These are phyloP conservation scores for Neelides folsomi DNA, from an alignment of 2,888 invertebrate species.

Conservation along the genomic window DNA sequence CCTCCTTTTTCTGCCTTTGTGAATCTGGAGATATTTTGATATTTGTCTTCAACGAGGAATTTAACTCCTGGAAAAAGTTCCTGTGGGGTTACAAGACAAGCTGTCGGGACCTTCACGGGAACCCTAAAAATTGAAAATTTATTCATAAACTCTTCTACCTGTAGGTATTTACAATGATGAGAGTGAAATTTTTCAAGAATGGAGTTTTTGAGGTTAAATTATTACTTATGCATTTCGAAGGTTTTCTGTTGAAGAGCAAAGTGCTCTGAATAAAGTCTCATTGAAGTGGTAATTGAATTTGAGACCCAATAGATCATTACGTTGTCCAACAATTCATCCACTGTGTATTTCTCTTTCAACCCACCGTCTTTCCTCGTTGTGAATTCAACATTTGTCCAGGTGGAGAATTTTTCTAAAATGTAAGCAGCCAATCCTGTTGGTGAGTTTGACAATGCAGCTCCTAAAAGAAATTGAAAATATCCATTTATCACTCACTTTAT, in stretches of 20 bases:
- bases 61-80: conserved; percentile 52
- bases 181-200: too few relatives aligned
- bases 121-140: conserved; percentile 43
- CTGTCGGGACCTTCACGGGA: conserved; percentile 55
- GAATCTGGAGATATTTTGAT: conserved; percentile 53
- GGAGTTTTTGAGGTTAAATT: too few relatives aligned
- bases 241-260: conserved; percentile 11
- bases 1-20: conserved; percentile 57
- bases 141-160: too few relatives aligned
- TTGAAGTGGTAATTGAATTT: conserved; percentile 40
- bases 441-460: conserved; percentile 41
- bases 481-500: too few relatives aligned
- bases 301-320: conserved; percentile 46
- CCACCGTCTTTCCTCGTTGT: conserved; percentile 50
- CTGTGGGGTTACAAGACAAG: conserved; percentile 57
- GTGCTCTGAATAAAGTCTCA: conserved; percentile 41
- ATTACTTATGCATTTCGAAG: conserved; percentile 9
- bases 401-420: conserved; percentile 45
- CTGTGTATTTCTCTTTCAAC: conserved; percentile 48
- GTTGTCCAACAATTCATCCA: conserved; percentile 50
- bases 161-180: too few relatives aligned
- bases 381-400: conserved; percentile 46
- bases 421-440: conserved; percentile 45
- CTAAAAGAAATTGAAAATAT: conserved; percentile 35
- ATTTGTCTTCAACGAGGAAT: conserved; percentile 47